Conservation (phyloP, 2,113 vertebrate genomes). For the Oriolus oriolus region DNA sequence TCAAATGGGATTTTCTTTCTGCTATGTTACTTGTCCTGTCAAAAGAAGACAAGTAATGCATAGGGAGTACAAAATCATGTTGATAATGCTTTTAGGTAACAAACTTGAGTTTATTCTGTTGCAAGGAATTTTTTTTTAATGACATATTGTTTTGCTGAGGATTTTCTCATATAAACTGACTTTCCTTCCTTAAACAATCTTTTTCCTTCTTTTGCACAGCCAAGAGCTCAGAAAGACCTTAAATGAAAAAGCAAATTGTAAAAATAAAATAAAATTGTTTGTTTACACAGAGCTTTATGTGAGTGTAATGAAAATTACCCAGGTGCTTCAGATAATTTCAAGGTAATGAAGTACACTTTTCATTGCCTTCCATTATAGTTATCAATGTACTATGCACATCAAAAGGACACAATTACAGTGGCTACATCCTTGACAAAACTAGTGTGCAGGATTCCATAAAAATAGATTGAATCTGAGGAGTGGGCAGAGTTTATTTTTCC, state of each 20-base stretch:
- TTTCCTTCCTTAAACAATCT: not conserved
- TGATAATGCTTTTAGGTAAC: not conserved
- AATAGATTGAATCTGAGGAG: not conserved
- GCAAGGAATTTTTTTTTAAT: not conserved
- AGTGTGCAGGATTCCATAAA: not conserved
- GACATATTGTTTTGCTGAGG: not conserved
- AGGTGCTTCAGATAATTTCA: constrained; percentile 14
- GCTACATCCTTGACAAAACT: not conserved
- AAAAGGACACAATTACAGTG: not conserved
- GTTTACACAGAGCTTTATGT: not conserved
- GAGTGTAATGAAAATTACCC: constrained; percentile 4
- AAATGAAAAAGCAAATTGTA: not conserved
- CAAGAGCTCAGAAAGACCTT: not conserved
- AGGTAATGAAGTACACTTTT: constrained; percentile 24
- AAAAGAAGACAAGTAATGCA: not conserved
- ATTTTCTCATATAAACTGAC: not conserved
- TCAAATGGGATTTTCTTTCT: not conserved
- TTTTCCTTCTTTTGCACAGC: not conserved
- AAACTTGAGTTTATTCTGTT: not conserved
- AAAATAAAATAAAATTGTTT: constrained; percentile 13
- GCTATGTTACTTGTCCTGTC: not conserved
- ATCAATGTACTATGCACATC: not conserved
- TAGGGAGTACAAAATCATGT: not conserved
- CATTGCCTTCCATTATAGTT: not conserved
- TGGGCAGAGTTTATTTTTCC: not conserved